A percentile compares a stretch with the other conserved stretches of the same genome.
Evolutionary conservation across 2,888 invertebrate species (phyloP).

Genomic region (Nymphalis polychloros): DNA sequence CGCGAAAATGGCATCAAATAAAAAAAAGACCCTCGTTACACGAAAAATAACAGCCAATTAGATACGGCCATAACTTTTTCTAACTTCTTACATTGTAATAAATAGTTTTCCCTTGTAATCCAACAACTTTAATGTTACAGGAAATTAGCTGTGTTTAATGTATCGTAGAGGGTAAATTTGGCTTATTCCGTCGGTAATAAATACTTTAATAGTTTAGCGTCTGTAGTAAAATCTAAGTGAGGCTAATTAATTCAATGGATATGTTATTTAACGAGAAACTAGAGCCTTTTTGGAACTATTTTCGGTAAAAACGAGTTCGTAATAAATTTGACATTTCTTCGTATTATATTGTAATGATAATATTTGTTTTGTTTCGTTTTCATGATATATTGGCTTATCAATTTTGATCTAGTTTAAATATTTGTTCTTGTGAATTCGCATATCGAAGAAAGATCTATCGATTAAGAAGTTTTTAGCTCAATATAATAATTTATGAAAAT

Average conservation of each 20-base stretch:
- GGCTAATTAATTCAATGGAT: conserved; percentile 22
- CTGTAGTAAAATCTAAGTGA: conserved; percentile 23
- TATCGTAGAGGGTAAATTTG: conserved; percentile 35
- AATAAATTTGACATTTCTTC: neutral
- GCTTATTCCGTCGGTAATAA: conserved; percentile 33
- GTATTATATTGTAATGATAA: too few relatives aligned
- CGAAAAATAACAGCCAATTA: conserved; percentile 29
- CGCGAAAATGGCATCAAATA: neutral
- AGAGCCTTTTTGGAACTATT: neutral
- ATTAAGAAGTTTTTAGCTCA: too few relatives aligned
- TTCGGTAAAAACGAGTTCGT: neutral
- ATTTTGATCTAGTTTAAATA: too few relatives aligned
- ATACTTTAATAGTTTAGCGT: conserved; percentile 36
- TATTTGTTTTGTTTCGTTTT: too few relatives aligned
- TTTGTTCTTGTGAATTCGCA: too few relatives aligned
- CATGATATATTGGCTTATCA: too few relatives aligned
- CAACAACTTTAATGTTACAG: conserved; percentile 37
- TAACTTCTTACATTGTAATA: conserved; percentile 36
- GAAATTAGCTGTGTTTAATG: conserved; percentile 39
- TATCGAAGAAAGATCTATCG: too few relatives aligned
- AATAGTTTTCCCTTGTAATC: conserved; percentile 36
- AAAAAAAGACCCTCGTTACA: neutral
- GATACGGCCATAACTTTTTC: conserved; percentile 33
- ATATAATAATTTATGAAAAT: too few relatives aligned
- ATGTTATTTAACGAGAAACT: neutral